Evolutionary conservation across 2,888 invertebrate species (phyloP), one percentile per base, ranked within the genome.

Genomic region (Lasius platythorax): DNA sequence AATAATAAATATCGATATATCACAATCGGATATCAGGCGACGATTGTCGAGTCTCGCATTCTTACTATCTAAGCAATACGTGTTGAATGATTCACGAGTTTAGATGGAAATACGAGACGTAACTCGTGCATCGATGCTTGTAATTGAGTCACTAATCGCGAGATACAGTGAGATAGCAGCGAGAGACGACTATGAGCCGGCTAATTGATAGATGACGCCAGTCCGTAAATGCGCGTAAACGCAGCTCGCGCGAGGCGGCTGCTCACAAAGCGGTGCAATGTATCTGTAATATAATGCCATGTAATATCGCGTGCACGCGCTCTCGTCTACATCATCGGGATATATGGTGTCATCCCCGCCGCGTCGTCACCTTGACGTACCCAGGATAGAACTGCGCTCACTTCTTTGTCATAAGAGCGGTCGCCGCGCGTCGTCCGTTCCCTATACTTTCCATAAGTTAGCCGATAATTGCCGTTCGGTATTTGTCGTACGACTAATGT

Each of bases 361-460:
- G 73, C 43, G 50, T 86, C 87, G 87, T 92, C 89, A 90, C 92
- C 91, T 92, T 92, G 92, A 92, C 91, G 91, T 92, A 91, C 91
- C 92, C 88, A 90, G 78, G 82, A 85, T 85, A 85, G 70, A 70
- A 88, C 88, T 81, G 89, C 61, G 79, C 73, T 89, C 89, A 88
- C 87, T 88, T 91, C 93, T 90, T 92, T 93, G 87, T 93, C 87
- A 92, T 92, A 89, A 93, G 88, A 85, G 9, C 70, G 83, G 74
- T 79, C 85, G 87, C 90, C 90, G 93, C 79, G 86, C 91, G 88
- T 53, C 88, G 85, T 84, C 84, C 87, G 84, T 91, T 85, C 90
- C 90, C 92, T 92, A 87, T 91, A 92, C 86, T 93, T 93, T 92
- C 90, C 92, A 92, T 92, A 92, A 89, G 91, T 93, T 91, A 91